phyloP scores from a whole-genome alignment of 2,888 invertebrate species.

The Hipparchia semele region DNA sequence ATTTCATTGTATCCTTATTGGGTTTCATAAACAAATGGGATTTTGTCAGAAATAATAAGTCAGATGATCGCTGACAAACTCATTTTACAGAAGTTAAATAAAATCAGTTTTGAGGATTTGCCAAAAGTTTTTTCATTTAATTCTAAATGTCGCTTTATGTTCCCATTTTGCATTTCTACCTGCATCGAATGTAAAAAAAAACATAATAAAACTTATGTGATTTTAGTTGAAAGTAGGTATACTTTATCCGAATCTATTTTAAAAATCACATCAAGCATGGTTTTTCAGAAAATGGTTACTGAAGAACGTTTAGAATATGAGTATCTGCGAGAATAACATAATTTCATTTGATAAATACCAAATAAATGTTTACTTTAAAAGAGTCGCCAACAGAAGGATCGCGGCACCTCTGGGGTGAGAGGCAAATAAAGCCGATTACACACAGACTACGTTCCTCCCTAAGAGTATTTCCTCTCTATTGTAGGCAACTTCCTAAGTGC shows the following conservation, averaged over 20 bases:
- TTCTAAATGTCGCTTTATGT: too few relatives aligned
- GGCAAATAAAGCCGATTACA: slow-evolving; percentile 74
- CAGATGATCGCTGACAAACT: not conserved
- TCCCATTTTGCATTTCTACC: too few relatives aligned
- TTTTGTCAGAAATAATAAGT: not conserved
- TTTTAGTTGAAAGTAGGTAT: too few relatives aligned
- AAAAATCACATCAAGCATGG: not conserved
- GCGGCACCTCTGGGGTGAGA: slow-evolving; percentile 47
- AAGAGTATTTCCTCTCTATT: slow-evolving; percentile 58
- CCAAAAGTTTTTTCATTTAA: not conserved
- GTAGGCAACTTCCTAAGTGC: slow-evolving; percentile 49
- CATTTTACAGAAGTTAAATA: too few relatives aligned
- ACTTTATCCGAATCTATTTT: not conserved
- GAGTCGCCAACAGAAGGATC: slow-evolving; percentile 41
- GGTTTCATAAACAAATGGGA: not conserved
- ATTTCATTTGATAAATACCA: slow-evolving; percentile 16
- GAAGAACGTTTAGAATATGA: slow-evolving; percentile 11
- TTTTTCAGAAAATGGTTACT: not conserved
- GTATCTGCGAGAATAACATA: slow-evolving; percentile 12
- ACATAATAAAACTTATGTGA: too few relatives aligned
- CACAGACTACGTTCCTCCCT: slow-evolving; percentile 56
- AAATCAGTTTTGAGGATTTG: not conserved
- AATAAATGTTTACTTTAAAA: slow-evolving; percentile 33
- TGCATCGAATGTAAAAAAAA: too few relatives aligned
- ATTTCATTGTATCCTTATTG: not conserved